A percentile compares a stretch with the other conserved stretches of the same genome.
Evolutionary conservation across 2,797 vertebrate genomes (phyloP).

Genomic region (Clarias pachynema): DNA sequence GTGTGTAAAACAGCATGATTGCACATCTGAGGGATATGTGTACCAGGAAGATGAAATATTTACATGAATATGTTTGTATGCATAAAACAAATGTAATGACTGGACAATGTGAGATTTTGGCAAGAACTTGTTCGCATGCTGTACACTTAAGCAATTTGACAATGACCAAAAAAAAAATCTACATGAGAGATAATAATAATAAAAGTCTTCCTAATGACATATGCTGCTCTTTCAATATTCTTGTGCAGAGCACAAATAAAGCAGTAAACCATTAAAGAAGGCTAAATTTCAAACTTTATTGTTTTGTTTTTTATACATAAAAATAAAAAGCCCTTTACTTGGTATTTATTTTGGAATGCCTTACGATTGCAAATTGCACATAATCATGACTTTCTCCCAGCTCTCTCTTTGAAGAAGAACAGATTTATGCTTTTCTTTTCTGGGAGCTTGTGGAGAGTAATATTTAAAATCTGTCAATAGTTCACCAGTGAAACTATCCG

Average conservation of each 20-base stretch:
- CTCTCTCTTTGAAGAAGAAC: neutral
- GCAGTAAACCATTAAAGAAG: neutral
- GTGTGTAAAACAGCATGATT: neutral
- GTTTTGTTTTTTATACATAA: too few species aligned
- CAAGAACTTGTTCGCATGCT: neutral
- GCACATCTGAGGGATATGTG: neutral
- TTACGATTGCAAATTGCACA: neutral
- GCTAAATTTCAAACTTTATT: neutral
- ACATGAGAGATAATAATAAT: neutral
- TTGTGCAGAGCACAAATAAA: neutral
- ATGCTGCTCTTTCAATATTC: neutral
- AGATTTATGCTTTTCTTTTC: neutral
- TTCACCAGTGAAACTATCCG: neutral
- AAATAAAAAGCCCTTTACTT: neutral
- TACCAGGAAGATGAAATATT: neutral
- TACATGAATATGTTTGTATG: neutral
- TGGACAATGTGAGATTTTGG: constrained; percentile 4
- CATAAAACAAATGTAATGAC: constrained; percentile 10
- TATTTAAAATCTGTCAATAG: neutral
- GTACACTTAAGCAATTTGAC: neutral
- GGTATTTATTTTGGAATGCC: neutral
- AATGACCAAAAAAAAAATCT: neutral
- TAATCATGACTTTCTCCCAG: neutral
- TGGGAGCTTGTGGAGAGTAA: neutral
- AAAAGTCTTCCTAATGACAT: neutral